Evolutionary conservation across 2,113 vertebrate genomes (phyloP), one percentile per base, ranked within the genome.

Genomic region (Epinephelus cyanopodus): DNA sequence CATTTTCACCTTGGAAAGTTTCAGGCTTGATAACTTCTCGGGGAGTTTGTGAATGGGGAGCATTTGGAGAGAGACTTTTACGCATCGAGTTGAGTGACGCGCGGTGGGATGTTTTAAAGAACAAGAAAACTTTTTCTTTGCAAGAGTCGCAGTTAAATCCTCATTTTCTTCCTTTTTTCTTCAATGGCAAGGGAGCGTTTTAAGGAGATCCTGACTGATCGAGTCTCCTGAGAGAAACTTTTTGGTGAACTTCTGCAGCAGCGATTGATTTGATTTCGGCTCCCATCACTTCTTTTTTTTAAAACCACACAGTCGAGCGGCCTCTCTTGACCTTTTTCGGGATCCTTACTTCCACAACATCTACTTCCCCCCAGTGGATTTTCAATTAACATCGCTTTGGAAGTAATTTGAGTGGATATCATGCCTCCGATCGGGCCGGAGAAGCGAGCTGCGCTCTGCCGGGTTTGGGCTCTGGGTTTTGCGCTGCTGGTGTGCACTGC

Each of bases 381-480:
- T 83, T 76, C 69, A 77, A 25, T 68, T 27, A 54, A 53, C 56
- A 17, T 64, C 37, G 12, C 4, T 75, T 85, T 66, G 82, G 83
- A 53, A 74, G 68, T 90, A 56, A 11, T 81, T 62, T 64, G 3
- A 37, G 71, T 81, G 92, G 93, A 93, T 88, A 94, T 79, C 90
- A 97, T 97, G 97, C 84, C 83, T 94, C 83, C 62, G 79, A 82
- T 68, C 77, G 90, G 79, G 58, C 84, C 78, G 93, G 90, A 89
- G 94, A 82, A 86, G 91, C 62, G 93, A 89, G 77, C 92, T 84
- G 93, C 93, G 89, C 91, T 89, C 79, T 78, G 94, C 81, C 91
- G 90, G 85, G 39, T 95, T 81, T 87, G 95, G 93, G 75, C 87
- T 85, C 93, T 96, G 77, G 74, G 95, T 64, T 91, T 93, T 82